Conservation (phyloP, 2,113 vertebrate genomes). For the Pongo abelii region DNA sequence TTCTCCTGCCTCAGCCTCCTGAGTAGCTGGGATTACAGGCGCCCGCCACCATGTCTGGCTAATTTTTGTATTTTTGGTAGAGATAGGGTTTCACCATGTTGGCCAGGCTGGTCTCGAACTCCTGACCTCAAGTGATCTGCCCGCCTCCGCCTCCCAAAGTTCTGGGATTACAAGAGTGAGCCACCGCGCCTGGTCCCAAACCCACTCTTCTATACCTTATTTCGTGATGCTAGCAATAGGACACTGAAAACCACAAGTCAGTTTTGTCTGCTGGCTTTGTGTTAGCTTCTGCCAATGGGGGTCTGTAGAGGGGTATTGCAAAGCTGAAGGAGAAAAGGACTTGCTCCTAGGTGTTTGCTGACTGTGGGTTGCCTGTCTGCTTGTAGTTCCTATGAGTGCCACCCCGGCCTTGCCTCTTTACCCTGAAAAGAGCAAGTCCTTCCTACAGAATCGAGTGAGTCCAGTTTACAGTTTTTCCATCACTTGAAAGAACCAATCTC, state of each 20-base stretch:
- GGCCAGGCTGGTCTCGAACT: too few relatives aligned
- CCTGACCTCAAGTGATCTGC: too few relatives aligned
- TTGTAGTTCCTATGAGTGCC: not conserved
- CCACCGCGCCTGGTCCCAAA: not conserved
- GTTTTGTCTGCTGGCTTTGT: not conserved
- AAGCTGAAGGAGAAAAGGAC: not conserved
- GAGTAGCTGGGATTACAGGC: too few relatives aligned
- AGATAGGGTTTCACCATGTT: too few relatives aligned
- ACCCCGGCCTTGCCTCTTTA: not conserved
- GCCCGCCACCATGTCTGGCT: too few relatives aligned
- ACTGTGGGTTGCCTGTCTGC: not conserved
- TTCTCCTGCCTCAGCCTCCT: too few relatives aligned
- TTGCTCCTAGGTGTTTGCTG: not conserved
- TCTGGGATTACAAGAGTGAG: too few relatives aligned
- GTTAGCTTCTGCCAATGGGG: not conserved
- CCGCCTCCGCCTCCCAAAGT: too few relatives aligned
- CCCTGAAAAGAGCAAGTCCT: not conserved
- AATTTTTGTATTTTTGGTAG: too few relatives aligned
- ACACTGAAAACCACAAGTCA: not conserved
- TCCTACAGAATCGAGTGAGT: not conserved
- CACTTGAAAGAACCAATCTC: not conserved
- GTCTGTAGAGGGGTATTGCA: not conserved
- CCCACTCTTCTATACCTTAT: not conserved
- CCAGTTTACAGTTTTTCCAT: slow-evolving; percentile 1
- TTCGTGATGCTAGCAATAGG: not conserved